These are phyloP conservation scores for Bubo scandiacus DNA, from an alignment of 2,113 vertebrate species.

Conservation along the genomic window DNA sequence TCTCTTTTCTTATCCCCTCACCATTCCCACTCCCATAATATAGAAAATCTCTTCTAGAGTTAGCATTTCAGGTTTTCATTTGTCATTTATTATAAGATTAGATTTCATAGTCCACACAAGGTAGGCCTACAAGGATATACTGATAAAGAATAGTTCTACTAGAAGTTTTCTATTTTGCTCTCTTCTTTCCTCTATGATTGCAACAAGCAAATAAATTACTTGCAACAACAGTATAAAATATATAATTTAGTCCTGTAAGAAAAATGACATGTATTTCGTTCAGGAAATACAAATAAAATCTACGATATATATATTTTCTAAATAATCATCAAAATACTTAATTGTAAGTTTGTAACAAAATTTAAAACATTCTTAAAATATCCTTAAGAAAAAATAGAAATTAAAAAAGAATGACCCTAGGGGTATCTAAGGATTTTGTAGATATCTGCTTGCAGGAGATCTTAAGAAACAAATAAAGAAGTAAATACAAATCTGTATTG, in stretches of 20 bases:
- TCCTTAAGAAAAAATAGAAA: not conserved
- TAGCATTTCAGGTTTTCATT: not conserved
- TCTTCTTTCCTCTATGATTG: not conserved
- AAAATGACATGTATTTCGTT: not conserved
- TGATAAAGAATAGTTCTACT: not conserved
- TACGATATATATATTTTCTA: not conserved
- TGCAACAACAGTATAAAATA: not conserved
- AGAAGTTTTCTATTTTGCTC: not conserved
- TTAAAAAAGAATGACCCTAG: accelerated
- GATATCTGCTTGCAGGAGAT: not conserved
- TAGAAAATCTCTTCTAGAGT: not conserved
- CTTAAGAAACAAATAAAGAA: not conserved
- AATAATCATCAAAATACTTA: not conserved
- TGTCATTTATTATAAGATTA: not conserved
- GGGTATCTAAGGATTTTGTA: not conserved
- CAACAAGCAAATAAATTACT: not conserved
- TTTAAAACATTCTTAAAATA: not conserved
- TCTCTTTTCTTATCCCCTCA: not conserved
- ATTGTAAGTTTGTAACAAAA: not conserved
- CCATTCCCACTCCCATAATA: not conserved
- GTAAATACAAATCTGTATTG: not conserved
- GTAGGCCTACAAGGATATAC: not conserved
- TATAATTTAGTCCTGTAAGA: not conserved
- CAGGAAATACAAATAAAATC: not conserved
- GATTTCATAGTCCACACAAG: not conserved